These are phyloP conservation scores for Bursaphelenchus mucronatus DNA, from an alignment of 1,140 invertebrate genomes.

Conservation along the genomic window DNA sequence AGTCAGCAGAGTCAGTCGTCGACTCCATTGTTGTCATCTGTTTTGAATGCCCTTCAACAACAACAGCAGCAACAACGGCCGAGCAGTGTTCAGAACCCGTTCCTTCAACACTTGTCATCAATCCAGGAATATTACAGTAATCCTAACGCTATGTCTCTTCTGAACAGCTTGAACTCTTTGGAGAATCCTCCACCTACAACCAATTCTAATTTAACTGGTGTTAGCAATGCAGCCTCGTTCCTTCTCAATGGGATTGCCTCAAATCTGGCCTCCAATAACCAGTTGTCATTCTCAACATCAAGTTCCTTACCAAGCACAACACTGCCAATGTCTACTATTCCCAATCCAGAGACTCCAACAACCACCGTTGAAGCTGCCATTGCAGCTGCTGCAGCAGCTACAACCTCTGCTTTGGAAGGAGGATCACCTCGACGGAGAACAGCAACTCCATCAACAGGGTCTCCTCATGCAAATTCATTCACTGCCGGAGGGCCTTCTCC, in stretches of 20 bases:
- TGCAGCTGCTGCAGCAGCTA: conserved; percentile 2
- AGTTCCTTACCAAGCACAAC: conserved; percentile 17
- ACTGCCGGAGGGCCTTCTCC: conserved; percentile 2
- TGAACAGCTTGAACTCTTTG: conserved; percentile 1
- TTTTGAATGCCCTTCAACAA: conserved; percentile 38
- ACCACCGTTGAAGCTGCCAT: conserved; percentile 11
- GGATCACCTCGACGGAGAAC: conserved; percentile 18
- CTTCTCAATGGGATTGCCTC: conserved; percentile 29
- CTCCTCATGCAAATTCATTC: not conserved
- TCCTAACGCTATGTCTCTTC: conserved; percentile 36
- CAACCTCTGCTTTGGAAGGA: conserved; percentile 1
- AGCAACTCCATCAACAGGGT: conserved; percentile 3
- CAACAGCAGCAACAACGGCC: conserved; percentile 21
- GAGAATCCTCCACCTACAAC: conserved; percentile 7
- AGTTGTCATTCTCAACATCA: conserved; percentile 22
- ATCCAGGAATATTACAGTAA: conserved; percentile 58
- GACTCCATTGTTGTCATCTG: conserved; percentile 10
- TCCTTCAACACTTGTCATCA: conserved; percentile 54
- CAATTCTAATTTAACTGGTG: conserved; percentile 26
- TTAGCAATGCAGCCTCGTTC: conserved; percentile 19
- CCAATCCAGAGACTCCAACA: conserved; percentile 5
- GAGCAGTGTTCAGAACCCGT: conserved; percentile 19
- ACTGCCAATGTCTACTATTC: conserved; percentile 10
- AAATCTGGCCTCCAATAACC: conserved; percentile 26
- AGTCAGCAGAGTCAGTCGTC: conserved; percentile 10